Base-by-base conservation (phyloP, 2,113 vertebrate genomes). In the Grallaria varia region DNA sequence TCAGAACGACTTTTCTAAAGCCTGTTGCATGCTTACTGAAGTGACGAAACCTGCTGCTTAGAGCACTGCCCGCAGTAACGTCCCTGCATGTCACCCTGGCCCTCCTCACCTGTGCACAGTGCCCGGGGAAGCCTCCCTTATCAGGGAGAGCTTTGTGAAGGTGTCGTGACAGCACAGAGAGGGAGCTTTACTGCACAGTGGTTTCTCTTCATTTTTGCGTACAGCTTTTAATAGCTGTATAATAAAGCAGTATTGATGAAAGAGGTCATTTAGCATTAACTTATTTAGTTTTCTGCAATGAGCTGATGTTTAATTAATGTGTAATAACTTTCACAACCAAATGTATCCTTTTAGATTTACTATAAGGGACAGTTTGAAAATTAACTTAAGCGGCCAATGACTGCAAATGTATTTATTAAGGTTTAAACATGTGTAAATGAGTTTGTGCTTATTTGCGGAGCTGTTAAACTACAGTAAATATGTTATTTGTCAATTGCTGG, bases 351-450 rank as follows among this genome's bases (percentile, higher is more conserved):
- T 96, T 93, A 84, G 71, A 94, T 92, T 96, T 97, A 96, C 92
- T 87, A 66, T 59, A 67, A 53, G 85, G 50, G 77, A 84, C 93
- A 89, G 73, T 90, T 55, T 60, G 78, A 94, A 88, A 94, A 95
- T 96, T 75, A 90, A 31, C 90, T 84, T 97, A 95, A 97, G 82
- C 39, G 63, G 75, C 72, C 91, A 85, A 64, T 96, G 73, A 95
- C 73, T 96, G 50, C 94, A 97, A 95, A 81, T 95, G 60, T 95
- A 94, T 96, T 96, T 97, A 96, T 96, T 97, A 93, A 95, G 92
- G 84, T 95, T 96, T 97, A 97, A 97, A 96, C 78, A 84, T 90
- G 93, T 95, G 93, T 96, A 96, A 96, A 91, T 96, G 72, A 82
- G 71, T 95, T 89, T 91, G 75, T 94, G 84, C 96, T 95, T 95